A percentile compares a stretch with the other conserved stretches of the same genome.
Conservation (phyloP, 2,113 vertebrate species). For the Campylomormyrus tamandua region DNA sequence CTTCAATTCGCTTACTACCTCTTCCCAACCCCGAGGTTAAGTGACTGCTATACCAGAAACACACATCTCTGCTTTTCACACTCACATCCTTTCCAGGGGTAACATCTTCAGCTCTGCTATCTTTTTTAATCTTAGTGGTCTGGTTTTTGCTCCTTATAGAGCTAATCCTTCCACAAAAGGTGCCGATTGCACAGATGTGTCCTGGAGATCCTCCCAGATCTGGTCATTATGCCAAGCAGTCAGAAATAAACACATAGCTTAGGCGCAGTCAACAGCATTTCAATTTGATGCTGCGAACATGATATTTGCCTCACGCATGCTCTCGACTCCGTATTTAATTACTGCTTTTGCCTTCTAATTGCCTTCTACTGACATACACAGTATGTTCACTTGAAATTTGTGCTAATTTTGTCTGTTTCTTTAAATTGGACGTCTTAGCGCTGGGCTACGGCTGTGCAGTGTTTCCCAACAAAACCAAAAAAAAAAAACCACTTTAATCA, state of each 20-base stretch:
- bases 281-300: neutral
- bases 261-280: neutral
- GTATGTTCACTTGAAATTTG: neutral
- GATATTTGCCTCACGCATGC: neutral
- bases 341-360: neutral
- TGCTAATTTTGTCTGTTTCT: constrained; percentile 38
- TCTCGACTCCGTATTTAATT: neutral
- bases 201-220: neutral
- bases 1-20: neutral
- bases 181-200: neutral
- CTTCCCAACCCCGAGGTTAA: neutral
- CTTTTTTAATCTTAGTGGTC: neutral
- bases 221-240: neutral
- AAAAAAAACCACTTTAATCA: neutral
- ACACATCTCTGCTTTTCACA: neutral
- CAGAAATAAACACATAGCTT: neutral
- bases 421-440: neutral
- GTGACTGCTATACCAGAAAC: neutral
- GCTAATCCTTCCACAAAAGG: neutral
- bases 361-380: neutral
- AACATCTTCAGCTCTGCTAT: neutral
- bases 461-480: neutral
- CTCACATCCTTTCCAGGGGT: neutral
- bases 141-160: neutral
- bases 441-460: neutral